A percentile compares a stretch with the other conserved stretches of the same genome.
Evolutionary conservation across 2,888 invertebrate genomes (phyloP).

Genomic region (Pseudococcus longispinus): DNA sequence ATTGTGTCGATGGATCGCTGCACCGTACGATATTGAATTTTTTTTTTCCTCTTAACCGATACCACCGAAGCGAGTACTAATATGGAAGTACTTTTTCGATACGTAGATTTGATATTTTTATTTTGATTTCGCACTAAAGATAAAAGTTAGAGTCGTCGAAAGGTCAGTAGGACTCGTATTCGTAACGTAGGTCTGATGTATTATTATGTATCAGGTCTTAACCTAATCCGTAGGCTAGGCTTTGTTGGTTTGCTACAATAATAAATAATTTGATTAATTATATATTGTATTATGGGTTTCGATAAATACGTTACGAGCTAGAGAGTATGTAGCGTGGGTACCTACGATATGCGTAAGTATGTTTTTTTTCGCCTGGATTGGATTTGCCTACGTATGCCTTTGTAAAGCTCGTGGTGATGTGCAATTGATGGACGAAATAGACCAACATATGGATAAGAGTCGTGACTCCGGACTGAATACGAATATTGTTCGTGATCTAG

Average conservation of each 20-base stretch:
- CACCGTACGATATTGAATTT: not conserved
- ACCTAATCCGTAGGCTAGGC: not conserved
- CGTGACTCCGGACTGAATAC: not conserved
- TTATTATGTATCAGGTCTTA: not conserved
- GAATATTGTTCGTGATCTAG: not conserved
- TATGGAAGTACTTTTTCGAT: not conserved
- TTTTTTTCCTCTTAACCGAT: no score
- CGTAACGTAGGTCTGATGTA: not conserved
- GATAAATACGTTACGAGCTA: not conserved
- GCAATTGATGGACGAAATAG: not conserved
- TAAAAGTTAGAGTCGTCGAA: not conserved
- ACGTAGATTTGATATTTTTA: not conserved
- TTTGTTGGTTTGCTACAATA: not conserved
- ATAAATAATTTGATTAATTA: conserved; percentile 5
- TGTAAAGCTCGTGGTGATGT: not conserved
- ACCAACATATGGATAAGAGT: not conserved
- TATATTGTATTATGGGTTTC: not conserved
- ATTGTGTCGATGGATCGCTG: not conserved
- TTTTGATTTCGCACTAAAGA: not conserved
- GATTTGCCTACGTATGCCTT: not conserved
- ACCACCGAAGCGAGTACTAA: no score
- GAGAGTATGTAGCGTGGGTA: not conserved
- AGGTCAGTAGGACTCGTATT: conserved; percentile 18
- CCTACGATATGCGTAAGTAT: not conserved
- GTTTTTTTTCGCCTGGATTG: not conserved